These are phyloP conservation scores for Capricornis sumatraensis DNA, from an alignment of 2,113 vertebrate genomes.

Conservation along the genomic window DNA sequence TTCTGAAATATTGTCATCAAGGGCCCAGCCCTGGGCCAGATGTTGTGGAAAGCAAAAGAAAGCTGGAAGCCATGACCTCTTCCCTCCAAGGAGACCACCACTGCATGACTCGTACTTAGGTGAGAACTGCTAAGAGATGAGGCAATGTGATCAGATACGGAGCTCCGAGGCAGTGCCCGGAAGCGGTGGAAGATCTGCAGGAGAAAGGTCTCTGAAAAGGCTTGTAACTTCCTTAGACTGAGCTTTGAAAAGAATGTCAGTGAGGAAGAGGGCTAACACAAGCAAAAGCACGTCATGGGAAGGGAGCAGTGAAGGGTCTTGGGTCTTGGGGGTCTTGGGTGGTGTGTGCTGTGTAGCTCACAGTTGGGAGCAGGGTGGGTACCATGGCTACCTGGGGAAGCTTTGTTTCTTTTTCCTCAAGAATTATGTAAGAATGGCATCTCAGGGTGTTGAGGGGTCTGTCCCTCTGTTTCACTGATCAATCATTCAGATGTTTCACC, in stretches of 20 bases:
- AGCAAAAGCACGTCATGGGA: fast-evolving
- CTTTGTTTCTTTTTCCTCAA: neutral
- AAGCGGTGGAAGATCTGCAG: neutral
- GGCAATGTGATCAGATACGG: neutral
- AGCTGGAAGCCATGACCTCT: neutral
- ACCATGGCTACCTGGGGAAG: neutral
- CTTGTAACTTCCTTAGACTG: neutral
- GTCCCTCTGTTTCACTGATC: neutral
- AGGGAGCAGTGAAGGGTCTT: neutral
- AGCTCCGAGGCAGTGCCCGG: neutral
- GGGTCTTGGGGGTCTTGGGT: neutral
- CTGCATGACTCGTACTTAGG: neutral
- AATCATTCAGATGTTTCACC: neutral
- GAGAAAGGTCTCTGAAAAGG: neutral
- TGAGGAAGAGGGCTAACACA: neutral
- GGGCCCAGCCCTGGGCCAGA: neutral
- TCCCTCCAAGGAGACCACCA: neutral
- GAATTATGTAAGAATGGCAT: neutral
- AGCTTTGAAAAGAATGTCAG: neutral
- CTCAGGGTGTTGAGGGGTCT: neutral
- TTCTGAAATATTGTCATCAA: neutral
- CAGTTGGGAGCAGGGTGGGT: neutral
- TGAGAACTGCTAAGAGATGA: neutral
- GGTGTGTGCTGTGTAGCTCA: neutral
- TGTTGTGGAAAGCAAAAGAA: neutral